Evolutionary conservation across 2,888 invertebrate species (phyloP).

Genomic region (Thecophora atra): DNA sequence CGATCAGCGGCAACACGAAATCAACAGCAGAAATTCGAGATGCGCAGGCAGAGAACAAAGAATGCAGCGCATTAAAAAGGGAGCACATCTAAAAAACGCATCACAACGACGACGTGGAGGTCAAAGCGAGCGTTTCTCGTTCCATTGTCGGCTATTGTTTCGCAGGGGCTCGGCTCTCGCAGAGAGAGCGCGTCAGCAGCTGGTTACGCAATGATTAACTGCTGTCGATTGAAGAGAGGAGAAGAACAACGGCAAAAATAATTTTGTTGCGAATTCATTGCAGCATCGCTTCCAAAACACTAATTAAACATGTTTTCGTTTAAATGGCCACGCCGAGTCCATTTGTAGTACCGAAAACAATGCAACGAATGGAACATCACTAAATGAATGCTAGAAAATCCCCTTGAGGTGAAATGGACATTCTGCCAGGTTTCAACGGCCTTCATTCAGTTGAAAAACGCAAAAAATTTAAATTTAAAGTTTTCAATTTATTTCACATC

Average conservation of each 20-base stretch:
- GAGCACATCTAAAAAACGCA: neutral
- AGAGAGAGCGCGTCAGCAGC: neutral
- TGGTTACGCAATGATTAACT: conserved; percentile 17
- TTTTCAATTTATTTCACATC: too few relatives aligned
- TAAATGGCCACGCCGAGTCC: too few relatives aligned
- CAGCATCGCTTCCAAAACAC: conserved; percentile 1
- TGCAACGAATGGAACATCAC: too few relatives aligned
- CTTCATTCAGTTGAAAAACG: too few relatives aligned
- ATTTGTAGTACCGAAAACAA: too few relatives aligned
- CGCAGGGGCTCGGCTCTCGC: neutral
- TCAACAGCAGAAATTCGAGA: neutral
- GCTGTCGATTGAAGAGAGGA: neutral
- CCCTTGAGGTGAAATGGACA: too few relatives aligned
- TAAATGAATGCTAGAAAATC: too few relatives aligned
- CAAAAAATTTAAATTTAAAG: too few relatives aligned
- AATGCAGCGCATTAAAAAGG: neutral
- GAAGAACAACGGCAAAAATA: neutral
- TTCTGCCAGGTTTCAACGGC: too few relatives aligned
- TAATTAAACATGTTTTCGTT: conserved; percentile 2
- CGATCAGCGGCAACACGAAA: neutral
- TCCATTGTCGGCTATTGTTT: neutral
- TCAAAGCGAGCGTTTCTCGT: conserved; percentile 1
- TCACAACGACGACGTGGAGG: neutral
- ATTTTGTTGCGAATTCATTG: neutral
- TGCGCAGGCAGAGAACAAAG: neutral